Evolutionary conservation across 37 sponge, comb jelly and placozoan species (phyloP).

Genomic region (Hexactinellida sp.): DNA sequence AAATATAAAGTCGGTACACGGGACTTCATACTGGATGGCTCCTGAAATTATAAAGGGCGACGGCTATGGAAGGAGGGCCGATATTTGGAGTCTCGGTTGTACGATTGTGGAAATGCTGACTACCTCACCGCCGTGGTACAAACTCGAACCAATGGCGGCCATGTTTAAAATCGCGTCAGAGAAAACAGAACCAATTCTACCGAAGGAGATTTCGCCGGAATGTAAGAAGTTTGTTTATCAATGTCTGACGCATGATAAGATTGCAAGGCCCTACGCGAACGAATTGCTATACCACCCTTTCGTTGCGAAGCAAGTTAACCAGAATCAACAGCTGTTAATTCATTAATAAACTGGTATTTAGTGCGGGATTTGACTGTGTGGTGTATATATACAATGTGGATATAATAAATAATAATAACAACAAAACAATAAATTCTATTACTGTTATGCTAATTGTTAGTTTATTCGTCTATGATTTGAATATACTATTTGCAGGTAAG

Average conservation of each 20-base stretch:
- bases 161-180: slow-evolving; percentile 82
- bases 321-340: not conserved
- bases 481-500: no score
- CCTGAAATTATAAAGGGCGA: slow-evolving; percentile 88
- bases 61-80: slow-evolving; percentile 43
- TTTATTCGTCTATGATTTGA: no score
- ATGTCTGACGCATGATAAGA: slow-evolving; percentile 4
- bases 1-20: slow-evolving; percentile 76
- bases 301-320: slow-evolving; percentile 5
- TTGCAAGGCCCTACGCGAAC: not conserved
- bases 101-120: slow-evolving; percentile 92
- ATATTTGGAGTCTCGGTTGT: slow-evolving; percentile 71
- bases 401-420: no score
- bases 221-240: not conserved
- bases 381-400: slow-evolving; percentile 15
- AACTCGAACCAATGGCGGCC: slow-evolving; percentile 88
- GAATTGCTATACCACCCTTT: slow-evolving; percentile 16
- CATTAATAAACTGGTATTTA: not conserved
- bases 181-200: not conserved
- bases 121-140: slow-evolving; percentile 74
- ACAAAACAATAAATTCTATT: no score
- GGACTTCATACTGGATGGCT: slow-evolving; percentile 98
- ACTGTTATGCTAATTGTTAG: no score
- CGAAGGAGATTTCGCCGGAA: not conserved
- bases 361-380: not conserved